Conservation (phyloP, 2,888 invertebrate genomes). For the Lasioglossum zephyrum region DNA sequence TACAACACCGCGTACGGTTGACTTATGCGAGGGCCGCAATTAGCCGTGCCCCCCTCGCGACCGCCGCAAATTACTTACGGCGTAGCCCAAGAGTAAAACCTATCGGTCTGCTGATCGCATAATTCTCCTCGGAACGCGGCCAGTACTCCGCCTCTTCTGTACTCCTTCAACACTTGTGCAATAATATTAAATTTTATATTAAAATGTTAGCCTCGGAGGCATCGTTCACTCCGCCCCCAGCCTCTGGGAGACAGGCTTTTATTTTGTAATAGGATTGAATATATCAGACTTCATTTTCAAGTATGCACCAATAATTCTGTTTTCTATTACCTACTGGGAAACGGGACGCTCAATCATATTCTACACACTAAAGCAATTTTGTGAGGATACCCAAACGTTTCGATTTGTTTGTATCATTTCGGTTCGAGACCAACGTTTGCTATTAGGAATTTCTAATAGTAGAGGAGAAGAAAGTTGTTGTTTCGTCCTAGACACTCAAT, state of each 20-base stretch:
- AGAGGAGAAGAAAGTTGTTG: too few relatives aligned
- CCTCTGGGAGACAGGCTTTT: not conserved
- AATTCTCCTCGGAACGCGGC: slow-evolving; percentile 49
- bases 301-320: too few relatives aligned
- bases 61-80: slow-evolving; percentile 66
- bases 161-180: not conserved
- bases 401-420: too few relatives aligned
- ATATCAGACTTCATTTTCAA: too few relatives aligned
- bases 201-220: not conserved
- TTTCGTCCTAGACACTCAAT: too few relatives aligned
- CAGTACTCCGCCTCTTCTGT: slow-evolving; percentile 33
- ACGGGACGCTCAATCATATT: too few relatives aligned
- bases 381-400: too few relatives aligned
- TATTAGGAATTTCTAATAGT: too few relatives aligned
- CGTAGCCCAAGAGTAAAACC: slow-evolving; percentile 63
- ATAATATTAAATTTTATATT: not conserved
- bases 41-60: slow-evolving; percentile 52
- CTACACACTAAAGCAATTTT: too few relatives aligned
- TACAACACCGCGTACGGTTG: slow-evolving; percentile 47
- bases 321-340: too few relatives aligned
- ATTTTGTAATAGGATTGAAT: not conserved
- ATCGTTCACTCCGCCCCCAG: not conserved
- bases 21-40: slow-evolving; percentile 66
- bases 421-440: too few relatives aligned
- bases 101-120: slow-evolving; percentile 66